Base-by-base conservation (phyloP, 2,888 invertebrate genomes). In the Apotomis turbidana region DNA sequence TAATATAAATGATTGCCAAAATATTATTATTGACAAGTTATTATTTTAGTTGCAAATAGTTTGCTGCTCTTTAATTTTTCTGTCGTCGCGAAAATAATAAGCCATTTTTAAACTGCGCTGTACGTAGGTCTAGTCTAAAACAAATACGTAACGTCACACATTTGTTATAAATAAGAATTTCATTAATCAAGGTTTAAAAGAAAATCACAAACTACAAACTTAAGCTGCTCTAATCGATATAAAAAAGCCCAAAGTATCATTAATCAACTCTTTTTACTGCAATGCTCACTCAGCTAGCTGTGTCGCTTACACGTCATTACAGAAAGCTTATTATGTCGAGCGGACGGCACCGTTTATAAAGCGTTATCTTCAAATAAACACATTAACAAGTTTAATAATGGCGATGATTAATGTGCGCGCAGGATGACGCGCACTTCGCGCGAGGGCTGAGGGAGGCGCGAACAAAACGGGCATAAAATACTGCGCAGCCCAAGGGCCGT, bases 321-420 rank as follows among this genome's bases (percentile, higher is more conserved):
- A 91, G 89, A 84, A 84, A 92, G 91, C 91, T 93, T 92, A 92
- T 89, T 88, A 87, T 90, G 90, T 91, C 84, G 80, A 87, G 84
- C 90, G 89, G 91, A 93, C 91, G 90, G 89, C 90, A 92, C 91
- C 92, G 93, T 93, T 93, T 93, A 93, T 91, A 91, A 91, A 87
- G 83, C 87, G 92, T 90, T 93, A 92, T 93, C 93, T 93, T 90
- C 88, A 87, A 91, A 91, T 90, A 91, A 91, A 87, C 91, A 93
- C 91, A 93, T 93, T 93, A 92, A 93, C 90, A 89, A 88, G 88
- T 91, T 91, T 91, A 89, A 93, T 93, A 93, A 93, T 91, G 88
- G 90, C 85, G 79, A 87, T 93, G 93, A 93, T 93, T 93, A 92
- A 93, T 93, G 93, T 89, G 89, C 87, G 80, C 66, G 83, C 93